phyloP scores from a whole-genome alignment of 2,888 invertebrate species.

The Uloborus plumipes region DNA sequence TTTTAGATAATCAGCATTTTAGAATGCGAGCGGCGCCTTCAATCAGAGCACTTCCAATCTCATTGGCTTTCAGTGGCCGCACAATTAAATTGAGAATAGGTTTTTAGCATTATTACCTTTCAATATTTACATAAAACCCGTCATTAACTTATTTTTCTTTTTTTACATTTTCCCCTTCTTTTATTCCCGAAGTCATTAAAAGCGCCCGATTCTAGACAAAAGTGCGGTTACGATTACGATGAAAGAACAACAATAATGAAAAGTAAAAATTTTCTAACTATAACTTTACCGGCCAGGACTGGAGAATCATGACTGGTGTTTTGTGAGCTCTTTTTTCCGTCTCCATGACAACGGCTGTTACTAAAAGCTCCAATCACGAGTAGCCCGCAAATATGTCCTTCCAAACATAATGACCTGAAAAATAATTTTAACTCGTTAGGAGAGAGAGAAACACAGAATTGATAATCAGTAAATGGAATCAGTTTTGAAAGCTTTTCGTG shows the following conservation, averaged over 20 bases:
- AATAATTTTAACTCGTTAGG: conserved; percentile 61
- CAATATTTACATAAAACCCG: conserved; percentile 57
- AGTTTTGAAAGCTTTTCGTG: no score
- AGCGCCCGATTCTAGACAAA: conserved; percentile 29
- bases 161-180: not conserved
- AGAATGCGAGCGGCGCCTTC: conserved; percentile 7
- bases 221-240: conserved; percentile 25
- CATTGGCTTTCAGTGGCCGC: conserved; percentile 33
- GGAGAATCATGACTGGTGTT: conserved; percentile 55
- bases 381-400: conserved; percentile 45
- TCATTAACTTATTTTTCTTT: conserved; percentile 33
- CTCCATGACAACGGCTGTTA: conserved; percentile 29
- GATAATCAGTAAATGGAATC: not conserved
- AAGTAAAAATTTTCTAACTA: conserved; percentile 20
- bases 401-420: conserved; percentile 60
- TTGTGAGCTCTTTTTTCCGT: conserved; percentile 45
- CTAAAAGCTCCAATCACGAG: conserved; percentile 55
- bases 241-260: conserved; percentile 25
- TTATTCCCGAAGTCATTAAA: conserved; percentile 24
- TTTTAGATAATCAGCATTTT: conserved; percentile 15
- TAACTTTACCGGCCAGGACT: conserved; percentile 54
- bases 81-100: conserved; percentile 49
- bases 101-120: conserved; percentile 61
- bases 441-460: conserved; percentile 43
- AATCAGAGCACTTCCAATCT: conserved; percentile 23